Evolutionary conservation across 2,113 vertebrate genomes (phyloP), one percentile per base, ranked within the genome.

Genomic region (Nesogale talazaci): DNA sequence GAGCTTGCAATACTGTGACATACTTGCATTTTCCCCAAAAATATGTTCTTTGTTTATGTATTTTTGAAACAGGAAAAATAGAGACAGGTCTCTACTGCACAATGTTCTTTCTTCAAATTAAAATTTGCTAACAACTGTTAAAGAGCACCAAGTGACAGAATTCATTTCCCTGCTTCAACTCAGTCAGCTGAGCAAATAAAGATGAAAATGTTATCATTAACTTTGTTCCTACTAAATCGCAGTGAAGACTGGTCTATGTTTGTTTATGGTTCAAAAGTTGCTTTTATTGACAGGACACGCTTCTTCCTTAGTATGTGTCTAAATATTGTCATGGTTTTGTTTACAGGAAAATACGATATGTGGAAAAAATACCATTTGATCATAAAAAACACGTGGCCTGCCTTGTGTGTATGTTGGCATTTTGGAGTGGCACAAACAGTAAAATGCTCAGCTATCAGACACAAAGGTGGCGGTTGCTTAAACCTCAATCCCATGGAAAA

Each of bases 11-110:
- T 86, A 69, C 78, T 88, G 93, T 94, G 93, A 96, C 93, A 94
- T 93, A 93, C 91, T 63, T 56, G 57, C 19, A 61, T 89, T 22
- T 79, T 89, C 92, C 91, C 95, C 94, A 91, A 91, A 52, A 96
- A 42, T 86, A 96, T 94, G 82, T 85, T 91, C 79, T 42, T 94
- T 94, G 93, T 95, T 96, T 94, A 93, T 52, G 95, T 85, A 95
- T 67, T 79, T 94, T 90, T n/a, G n/a, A n/a, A n/a, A n/a, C n/a
- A n/a, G n/a, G n/a, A n/a, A n/a, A n/a, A n/a, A n/a, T n/a, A n/a
- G n/a, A n/a, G n/a, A n/a, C n/a, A n/a, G n/a, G 40, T 52, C 78
- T 96, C 59, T 95, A 82, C 29, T 69, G 46, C 89, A 77, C 89
- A 91, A 91, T 90, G 70, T 89, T 94, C 84, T 93, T 78, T 93